Evolutionary conservation across 2,113 vertebrate genomes (phyloP).

Genomic region (Prochilodus magdalenae): DNA sequence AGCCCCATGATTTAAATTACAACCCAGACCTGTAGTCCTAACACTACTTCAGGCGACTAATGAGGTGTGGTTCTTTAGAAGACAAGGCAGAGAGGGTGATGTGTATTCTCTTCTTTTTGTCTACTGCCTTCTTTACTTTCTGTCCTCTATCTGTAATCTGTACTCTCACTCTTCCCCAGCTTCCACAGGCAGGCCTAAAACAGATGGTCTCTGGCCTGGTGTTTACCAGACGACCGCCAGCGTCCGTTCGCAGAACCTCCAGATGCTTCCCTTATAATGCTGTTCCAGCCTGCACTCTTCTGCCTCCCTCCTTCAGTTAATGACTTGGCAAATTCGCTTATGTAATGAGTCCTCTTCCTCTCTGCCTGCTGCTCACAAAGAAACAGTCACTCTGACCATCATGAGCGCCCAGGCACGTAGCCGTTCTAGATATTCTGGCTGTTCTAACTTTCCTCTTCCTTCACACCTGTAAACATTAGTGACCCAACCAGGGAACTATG

Average conservation of each 20-base stretch:
- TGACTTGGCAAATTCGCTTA: slow-evolving; percentile 7
- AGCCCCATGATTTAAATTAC: too few species aligned
- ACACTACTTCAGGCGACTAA: too few species aligned
- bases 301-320: slow-evolving; percentile 11
- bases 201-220: neutral
- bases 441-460: too few species aligned
- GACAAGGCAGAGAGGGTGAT: neutral
- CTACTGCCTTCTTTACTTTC: neutral
- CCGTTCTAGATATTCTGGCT: too few species aligned
- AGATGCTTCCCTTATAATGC: neutral
- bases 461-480: too few species aligned
- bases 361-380: neutral
- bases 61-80: too few species aligned
- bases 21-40: too few species aligned
- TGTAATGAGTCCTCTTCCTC: slow-evolving; percentile 18
- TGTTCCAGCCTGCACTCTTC: slow-evolving; percentile 7
- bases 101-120: too few species aligned
- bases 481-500: too few species aligned
- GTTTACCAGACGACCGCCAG: neutral
- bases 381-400: too few species aligned
- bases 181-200: neutral
- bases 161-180: neutral
- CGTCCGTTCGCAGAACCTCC: neutral
- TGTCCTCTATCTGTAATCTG: slow-evolving; percentile 5
- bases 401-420: too few species aligned